A percentile compares a stretch with the other conserved stretches of the same genome.
phyloP scores from a whole-genome alignment of 2,797 vertebrate genomes.

The Enteromius anoplus region DNA sequence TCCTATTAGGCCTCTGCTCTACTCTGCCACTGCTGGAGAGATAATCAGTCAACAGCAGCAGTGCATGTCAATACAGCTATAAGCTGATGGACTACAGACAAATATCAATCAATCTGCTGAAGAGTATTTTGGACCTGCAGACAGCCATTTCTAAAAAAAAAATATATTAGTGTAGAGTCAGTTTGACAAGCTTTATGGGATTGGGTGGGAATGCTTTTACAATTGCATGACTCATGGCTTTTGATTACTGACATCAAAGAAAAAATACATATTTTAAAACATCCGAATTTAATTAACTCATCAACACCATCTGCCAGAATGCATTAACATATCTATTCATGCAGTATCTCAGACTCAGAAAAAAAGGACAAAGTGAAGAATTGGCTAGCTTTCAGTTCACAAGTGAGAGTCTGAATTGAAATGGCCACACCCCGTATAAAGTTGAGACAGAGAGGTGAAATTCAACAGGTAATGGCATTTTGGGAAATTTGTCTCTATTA shows the following conservation, averaged over 20 bases:
- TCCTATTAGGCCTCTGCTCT: constrained; percentile 21
- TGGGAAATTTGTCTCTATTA: background rate
- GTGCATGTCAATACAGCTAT: constrained; percentile 23
- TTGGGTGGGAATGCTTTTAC: background rate
- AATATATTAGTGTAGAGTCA: background rate
- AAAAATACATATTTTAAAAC: constrained; percentile 31
- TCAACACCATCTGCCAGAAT: constrained; percentile 42
- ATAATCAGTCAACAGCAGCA: constrained; percentile 37
- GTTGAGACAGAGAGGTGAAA: background rate
- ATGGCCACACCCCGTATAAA: background rate
- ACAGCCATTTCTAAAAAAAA: constrained; percentile 10
- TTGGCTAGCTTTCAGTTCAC: background rate
- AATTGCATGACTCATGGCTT: background rate
- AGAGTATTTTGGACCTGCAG: constrained; percentile 10
- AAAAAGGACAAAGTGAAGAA: background rate
- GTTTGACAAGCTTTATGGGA: background rate
- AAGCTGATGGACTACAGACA: constrained; percentile 32
- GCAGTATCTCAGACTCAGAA: background rate
- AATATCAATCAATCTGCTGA: constrained; percentile 26
- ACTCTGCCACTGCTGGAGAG: constrained; percentile 17
- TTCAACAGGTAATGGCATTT: background rate
- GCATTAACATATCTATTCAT: background rate
- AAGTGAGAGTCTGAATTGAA: background rate
- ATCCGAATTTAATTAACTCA: constrained; percentile 11
- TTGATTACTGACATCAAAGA: constrained; percentile 32